Evolutionary conservation across 2,113 vertebrate species (phyloP), one percentile per base, ranked within the genome.

Genomic region (Sebastes fasciatus): DNA sequence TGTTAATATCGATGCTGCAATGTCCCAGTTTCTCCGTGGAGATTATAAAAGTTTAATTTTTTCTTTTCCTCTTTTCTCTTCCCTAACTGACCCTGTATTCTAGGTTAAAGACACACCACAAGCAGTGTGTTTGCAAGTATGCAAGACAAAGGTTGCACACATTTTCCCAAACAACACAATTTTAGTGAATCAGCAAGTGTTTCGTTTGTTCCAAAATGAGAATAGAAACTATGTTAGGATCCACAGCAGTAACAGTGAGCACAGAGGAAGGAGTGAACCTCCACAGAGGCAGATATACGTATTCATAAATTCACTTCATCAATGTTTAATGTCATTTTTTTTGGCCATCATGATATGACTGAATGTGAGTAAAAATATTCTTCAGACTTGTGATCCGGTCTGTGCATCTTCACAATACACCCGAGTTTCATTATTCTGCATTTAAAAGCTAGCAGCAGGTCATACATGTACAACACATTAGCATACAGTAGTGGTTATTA

Each of bases 281-380:
- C 43, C 49, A 77, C 55, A 19, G 54, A 78, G 42, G 4, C 48
- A 64, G 8, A 86, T 54, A 63, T 80, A 86, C 88, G 79, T 92
- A 91, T 92, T 91, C 86, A 90, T 90, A 77, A 34, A 87, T 80
- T 87, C 88, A 77, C 6, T 73, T 85, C 86, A 90, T 91, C 80
- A 90, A 86, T 88, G 58, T 90, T 92, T 89, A 82, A 91, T 90
- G 71, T 71, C 52, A 69, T 19, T 84, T 19, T 19, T 84, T 88
- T 77, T 68, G 62, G 40, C 67, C 62, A 77, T 75, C 40, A 42
- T 67, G 45, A n/a, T 55, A 43, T 62, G 73, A 71, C 72, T 87
- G 80, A 74, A 78, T 83, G 77, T 73, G 80, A 85, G 75, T 43
- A 23, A 21, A 86, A 90, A 90, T 74, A 80, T 79, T 88, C 81